phyloP scores from a whole-genome alignment of 2,113 vertebrate genomes.

The Tachuris rubrigastra region DNA sequence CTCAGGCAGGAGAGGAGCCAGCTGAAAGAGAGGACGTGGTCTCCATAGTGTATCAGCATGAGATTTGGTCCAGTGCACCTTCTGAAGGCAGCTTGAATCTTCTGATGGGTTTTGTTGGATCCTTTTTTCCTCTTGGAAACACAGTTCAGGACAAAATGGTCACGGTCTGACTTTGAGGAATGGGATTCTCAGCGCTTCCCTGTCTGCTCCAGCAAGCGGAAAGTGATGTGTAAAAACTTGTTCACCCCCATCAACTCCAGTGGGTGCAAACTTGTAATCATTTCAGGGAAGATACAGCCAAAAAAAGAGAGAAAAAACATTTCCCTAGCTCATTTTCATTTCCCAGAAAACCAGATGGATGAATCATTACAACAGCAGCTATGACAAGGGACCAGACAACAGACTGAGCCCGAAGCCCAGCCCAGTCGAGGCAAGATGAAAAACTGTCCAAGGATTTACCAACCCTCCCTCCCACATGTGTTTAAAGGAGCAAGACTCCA shows the following conservation, averaged over 20 bases:
- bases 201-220: not conserved
- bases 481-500: conserved; percentile 23
- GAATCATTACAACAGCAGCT: conserved; percentile 61
- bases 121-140: not conserved
- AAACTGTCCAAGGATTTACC: conserved; percentile 45
- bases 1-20: not conserved
- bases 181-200: not conserved
- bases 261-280: not conserved
- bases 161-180: not conserved
- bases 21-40: fast-evolving
- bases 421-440: conserved; percentile 37
- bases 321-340: conserved; percentile 34
- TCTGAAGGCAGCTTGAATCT: not conserved
- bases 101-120: not conserved
- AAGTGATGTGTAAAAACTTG: not conserved
- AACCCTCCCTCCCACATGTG: not conserved
- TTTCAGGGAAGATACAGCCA: not conserved
- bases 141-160: not conserved
- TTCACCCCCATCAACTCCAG: not conserved
- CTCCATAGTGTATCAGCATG: fast-evolving
- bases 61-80: not conserved
- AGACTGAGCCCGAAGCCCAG: conserved; percentile 22
- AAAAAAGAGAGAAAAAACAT: not conserved
- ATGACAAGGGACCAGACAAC: conserved; percentile 64
- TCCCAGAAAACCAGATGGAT: conserved; percentile 69